Evolutionary conservation across 2,797 vertebrate species (phyloP).

Genomic region (Acanthurus leucopareius): DNA sequence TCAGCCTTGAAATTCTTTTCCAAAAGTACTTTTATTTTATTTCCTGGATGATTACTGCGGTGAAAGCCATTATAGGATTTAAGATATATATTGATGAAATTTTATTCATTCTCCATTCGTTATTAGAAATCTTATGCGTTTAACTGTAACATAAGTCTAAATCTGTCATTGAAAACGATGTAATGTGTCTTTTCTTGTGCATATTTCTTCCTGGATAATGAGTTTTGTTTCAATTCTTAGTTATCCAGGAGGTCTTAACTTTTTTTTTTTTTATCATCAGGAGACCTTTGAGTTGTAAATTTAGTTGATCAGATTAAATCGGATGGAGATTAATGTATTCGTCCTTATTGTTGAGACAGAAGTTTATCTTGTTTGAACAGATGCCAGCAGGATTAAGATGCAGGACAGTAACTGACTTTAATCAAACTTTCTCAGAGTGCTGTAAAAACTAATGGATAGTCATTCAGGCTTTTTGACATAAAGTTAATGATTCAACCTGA

Average conservation of each 20-base stretch:
- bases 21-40: not conserved
- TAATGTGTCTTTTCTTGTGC: too few relatives aligned
- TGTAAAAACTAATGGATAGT: not conserved
- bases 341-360: not conserved
- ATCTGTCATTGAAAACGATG: not conserved
- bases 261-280: not conserved
- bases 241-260: not conserved
- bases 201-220: constrained; percentile 5
- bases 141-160: not conserved
- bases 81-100: not conserved
- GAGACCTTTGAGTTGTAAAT: not conserved
- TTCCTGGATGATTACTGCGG: constrained; percentile 3
- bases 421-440: not conserved
- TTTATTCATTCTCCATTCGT: constrained; percentile 2
- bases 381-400: not conserved
- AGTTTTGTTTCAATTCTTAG: not conserved
- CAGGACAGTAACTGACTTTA: not conserved
- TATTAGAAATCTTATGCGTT: not conserved
- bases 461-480: not conserved
- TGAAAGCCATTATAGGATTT: not conserved
- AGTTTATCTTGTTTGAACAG: not conserved
- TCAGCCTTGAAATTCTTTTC: constrained; percentile 3
- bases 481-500: not conserved
- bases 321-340: not conserved
- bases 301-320: not conserved